These are phyloP conservation scores for Cephus runcator DNA, from an alignment of 2,888 invertebrate genomes.

Conservation along the genomic window DNA sequence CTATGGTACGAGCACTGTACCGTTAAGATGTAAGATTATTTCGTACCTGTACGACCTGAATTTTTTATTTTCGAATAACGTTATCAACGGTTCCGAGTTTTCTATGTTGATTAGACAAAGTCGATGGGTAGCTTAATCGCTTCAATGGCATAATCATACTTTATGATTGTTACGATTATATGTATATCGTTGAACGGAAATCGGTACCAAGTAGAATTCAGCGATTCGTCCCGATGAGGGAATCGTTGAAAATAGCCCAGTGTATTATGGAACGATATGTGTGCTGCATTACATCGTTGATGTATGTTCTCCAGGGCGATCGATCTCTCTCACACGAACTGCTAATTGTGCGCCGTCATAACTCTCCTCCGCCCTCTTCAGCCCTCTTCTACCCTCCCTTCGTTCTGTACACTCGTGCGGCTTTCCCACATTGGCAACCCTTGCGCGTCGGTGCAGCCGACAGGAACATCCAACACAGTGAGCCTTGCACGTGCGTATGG, in stretches of 20 bases:
- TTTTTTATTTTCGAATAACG: neutral
- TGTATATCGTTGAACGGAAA: neutral
- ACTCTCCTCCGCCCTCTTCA: slow-evolving; percentile 56
- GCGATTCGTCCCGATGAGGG: slow-evolving; percentile 1
- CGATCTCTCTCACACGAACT: slow-evolving; percentile 66
- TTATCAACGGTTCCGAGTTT: neutral
- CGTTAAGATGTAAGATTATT: neutral
- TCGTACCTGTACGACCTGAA: neutral
- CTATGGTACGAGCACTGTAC: neutral
- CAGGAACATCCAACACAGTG: slow-evolving; percentile 22
- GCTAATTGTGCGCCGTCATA: slow-evolving; percentile 66
- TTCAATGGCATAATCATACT: neutral
- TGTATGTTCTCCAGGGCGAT: slow-evolving; percentile 63
- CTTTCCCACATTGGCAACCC: slow-evolving; percentile 29
- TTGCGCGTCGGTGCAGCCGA: slow-evolving; percentile 27
- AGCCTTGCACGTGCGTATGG: slow-evolving; percentile 16
- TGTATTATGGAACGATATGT: slow-evolving; percentile 48
- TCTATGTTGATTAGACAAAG: neutral
- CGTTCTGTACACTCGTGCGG: slow-evolving; percentile 20
- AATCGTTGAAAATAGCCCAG: slow-evolving; percentile 47
- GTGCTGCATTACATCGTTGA: slow-evolving; percentile 59
- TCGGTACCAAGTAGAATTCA: neutral
- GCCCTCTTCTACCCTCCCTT: slow-evolving; percentile 10
- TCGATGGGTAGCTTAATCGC: neutral
- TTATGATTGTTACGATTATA: neutral